Conservation (phyloP, 2,113 vertebrate genomes). For the Dasyprocta punctata region DNA sequence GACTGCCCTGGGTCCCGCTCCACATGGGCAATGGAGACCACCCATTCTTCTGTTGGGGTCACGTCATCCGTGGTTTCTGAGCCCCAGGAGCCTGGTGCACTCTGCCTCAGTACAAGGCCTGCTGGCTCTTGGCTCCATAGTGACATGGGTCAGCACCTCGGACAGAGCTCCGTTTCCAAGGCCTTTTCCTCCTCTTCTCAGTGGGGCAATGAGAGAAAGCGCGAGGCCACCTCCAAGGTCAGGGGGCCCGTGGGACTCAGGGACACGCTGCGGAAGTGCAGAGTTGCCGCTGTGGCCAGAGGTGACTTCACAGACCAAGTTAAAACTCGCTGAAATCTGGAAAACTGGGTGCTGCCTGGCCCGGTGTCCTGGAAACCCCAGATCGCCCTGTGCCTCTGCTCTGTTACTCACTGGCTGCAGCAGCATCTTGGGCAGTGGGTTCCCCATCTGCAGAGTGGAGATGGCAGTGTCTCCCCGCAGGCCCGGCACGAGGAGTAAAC, state of each 20-base stretch:
- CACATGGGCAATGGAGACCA: accelerated
- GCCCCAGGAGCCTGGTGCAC: background rate
- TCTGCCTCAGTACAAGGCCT: accelerated
- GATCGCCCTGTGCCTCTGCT: background rate
- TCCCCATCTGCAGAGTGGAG: background rate
- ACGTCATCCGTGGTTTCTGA: background rate
- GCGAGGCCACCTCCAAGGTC: background rate
- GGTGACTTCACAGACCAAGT: background rate
- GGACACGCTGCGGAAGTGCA: accelerated
- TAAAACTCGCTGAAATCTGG: background rate
- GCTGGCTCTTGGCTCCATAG: background rate
- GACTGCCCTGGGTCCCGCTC: background rate
- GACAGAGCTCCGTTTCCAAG: background rate
- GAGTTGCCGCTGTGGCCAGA: background rate
- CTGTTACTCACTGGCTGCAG: background rate
- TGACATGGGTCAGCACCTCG: background rate
- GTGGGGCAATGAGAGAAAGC: background rate
- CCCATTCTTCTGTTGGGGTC: background rate
- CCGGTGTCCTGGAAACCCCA: background rate
- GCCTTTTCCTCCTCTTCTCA: background rate
- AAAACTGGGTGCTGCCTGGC: background rate
- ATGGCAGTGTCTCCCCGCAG: background rate
- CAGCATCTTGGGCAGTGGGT: background rate
- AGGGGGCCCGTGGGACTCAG: accelerated
- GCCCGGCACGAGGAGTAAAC: background rate